Evolutionary conservation across 2,797 vertebrate species (phyloP).

Genomic region (Craterocephalus amniculus): DNA sequence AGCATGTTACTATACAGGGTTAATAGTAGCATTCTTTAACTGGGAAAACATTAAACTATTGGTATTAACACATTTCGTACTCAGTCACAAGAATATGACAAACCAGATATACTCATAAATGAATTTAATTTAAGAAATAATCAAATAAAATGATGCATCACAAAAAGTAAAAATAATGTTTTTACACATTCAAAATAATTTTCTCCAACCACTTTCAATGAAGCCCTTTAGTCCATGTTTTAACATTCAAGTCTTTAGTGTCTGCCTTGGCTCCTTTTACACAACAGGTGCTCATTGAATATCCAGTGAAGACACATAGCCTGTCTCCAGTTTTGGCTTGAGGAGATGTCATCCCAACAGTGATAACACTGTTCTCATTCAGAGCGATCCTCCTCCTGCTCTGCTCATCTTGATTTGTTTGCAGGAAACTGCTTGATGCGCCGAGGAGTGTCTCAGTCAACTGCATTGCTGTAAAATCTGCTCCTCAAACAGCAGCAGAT

Average conservation of each 20-base stretch:
- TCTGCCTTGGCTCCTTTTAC: slow-evolving; percentile 65
- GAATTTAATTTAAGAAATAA: slow-evolving; percentile 23
- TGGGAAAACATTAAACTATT: background rate
- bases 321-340: slow-evolving; percentile 62
- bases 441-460: slow-evolving; percentile 37
- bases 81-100: background rate
- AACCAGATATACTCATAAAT: background rate
- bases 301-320: slow-evolving; percentile 68
- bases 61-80: background rate
- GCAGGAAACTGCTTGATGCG: slow-evolving; percentile 52
- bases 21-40: background rate
- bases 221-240: slow-evolving; percentile 35
- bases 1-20: no score
- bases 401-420: slow-evolving; percentile 39
- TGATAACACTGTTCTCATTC: slow-evolving; percentile 75
- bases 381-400: slow-evolving; percentile 48
- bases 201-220: slow-evolving; percentile 7
- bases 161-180: no score
- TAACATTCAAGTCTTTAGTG: slow-evolving; percentile 63
- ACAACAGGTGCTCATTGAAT: slow-evolving; percentile 79
- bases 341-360: slow-evolving; percentile 45
- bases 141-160: background rate
- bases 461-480: slow-evolving; percentile 23
- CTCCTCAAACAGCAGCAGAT: slow-evolving; percentile 19
- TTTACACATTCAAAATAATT: background rate